Evolutionary conservation across 2,797 vertebrate genomes (phyloP).

Genomic region (Macroramphosus scolopax): DNA sequence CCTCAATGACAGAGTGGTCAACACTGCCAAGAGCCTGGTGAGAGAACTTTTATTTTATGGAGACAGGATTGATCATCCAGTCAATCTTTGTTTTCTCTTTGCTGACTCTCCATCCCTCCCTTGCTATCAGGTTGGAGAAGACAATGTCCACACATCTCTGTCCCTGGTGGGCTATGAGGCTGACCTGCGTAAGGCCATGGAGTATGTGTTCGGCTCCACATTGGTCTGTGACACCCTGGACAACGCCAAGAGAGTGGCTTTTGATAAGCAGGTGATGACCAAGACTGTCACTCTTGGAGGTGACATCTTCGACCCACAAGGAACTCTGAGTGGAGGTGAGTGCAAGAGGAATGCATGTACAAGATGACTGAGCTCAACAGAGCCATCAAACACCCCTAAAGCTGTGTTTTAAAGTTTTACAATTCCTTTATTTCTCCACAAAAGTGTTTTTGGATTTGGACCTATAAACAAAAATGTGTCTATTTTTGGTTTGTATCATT

Average conservation of each 20-base stretch:
- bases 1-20: slow-evolving; percentile 74
- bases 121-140: slow-evolving; percentile 78
- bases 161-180: slow-evolving; percentile 84
- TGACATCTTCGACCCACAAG: slow-evolving; percentile 93
- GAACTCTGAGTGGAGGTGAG: slow-evolving; percentile 94
- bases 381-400: too few species aligned
- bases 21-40: slow-evolving; percentile 86
- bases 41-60: slow-evolving; percentile 17
- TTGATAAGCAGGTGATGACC: slow-evolving; percentile 89
- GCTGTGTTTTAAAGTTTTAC: background rate
- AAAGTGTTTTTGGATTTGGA: too few species aligned
- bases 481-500: background rate
- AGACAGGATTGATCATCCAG: too few species aligned
- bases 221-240: slow-evolving; percentile 89
- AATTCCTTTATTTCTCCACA: too few species aligned
- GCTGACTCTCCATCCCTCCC: background rate
- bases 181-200: slow-evolving; percentile 93
- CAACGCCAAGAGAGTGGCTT: slow-evolving; percentile 92
- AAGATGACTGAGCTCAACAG: too few species aligned
- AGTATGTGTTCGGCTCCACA: slow-evolving; percentile 92
- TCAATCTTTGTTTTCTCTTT: background rate
- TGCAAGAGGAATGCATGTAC: too few species aligned
- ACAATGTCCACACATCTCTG: slow-evolving; percentile 85
- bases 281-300: slow-evolving; percentile 92
- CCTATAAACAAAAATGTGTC: background rate